A percentile compares a stretch with the other conserved stretches of the same genome.
These are phyloP conservation scores for Crioceris asparagi DNA, from an alignment of 2,888 invertebrate species.

Conservation along the genomic window DNA sequence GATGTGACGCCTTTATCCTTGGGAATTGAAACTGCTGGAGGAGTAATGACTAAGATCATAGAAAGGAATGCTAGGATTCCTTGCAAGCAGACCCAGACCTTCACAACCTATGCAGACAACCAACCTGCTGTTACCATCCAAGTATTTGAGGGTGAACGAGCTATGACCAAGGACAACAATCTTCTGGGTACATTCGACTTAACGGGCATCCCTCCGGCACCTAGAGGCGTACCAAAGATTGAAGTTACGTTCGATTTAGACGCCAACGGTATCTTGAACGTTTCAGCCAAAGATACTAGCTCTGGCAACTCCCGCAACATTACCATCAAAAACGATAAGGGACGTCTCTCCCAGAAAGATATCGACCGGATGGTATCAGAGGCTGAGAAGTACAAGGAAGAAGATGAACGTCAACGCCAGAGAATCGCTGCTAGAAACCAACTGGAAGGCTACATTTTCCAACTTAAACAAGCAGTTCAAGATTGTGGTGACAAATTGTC, in stretches of 20 bases:
- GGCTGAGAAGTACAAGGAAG: constrained; percentile 61
- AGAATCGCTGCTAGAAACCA: constrained; percentile 59
- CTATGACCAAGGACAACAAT: constrained; percentile 75
- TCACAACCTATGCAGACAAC: constrained; percentile 57
- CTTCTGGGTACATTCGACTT: constrained; percentile 52
- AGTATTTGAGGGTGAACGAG: constrained; percentile 61
- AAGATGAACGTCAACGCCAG: constrained; percentile 58
- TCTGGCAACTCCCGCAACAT: constrained; percentile 61
- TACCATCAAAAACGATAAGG: constrained; percentile 73
- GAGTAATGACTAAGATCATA: constrained; percentile 57
- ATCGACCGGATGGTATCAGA: constrained; percentile 71
- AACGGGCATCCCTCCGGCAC: constrained; percentile 60
- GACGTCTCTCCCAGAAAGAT: constrained; percentile 67
- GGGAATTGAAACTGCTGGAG: constrained; percentile 71
- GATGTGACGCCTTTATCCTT: constrained; percentile 60
- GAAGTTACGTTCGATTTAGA: constrained; percentile 65
- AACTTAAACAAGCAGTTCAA: constrained; percentile 54
- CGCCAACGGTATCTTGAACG: constrained; percentile 59
- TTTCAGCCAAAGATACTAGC: constrained; percentile 47
- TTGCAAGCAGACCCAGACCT: constrained; percentile 44
- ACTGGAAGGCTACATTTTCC: constrained; percentile 59
- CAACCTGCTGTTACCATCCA: constrained; percentile 51
- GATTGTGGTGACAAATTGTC: constrained; percentile 52
- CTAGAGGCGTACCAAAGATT: constrained; percentile 56
- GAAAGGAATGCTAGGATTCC: constrained; percentile 46